A percentile compares a stretch with the other conserved stretches of the same genome.
Conservation (phyloP, 2,888 invertebrate genomes). For the Geophilus truncorum region DNA sequence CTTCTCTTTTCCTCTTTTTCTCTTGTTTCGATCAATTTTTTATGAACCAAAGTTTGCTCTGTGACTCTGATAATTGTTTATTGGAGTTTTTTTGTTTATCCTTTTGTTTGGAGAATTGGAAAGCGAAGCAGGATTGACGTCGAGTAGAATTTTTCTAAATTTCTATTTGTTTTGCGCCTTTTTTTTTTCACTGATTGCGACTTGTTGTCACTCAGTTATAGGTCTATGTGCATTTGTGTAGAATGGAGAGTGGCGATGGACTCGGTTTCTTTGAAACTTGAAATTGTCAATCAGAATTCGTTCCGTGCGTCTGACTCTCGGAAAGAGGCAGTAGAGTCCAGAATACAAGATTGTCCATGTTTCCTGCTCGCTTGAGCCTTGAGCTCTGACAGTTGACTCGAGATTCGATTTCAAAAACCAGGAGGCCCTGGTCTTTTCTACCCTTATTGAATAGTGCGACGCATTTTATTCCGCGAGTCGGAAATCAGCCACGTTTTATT, state of each 20-base stretch:
- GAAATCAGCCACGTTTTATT: background rate
- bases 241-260: background rate
- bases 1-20: background rate
- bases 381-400: background rate
- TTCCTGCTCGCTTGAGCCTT: constrained; percentile 25
- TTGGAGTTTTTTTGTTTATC: background rate
- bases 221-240: background rate
- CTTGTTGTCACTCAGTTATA: background rate
- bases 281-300: constrained; percentile 27
- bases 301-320: background rate
- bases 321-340: background rate
- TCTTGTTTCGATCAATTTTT: background rate
- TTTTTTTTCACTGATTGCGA: background rate
- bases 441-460: background rate
- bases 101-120: background rate
- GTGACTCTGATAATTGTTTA: background rate
- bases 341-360: constrained; percentile 17
- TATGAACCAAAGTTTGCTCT: background rate
- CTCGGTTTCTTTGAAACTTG: constrained; percentile 6
- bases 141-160: background rate
- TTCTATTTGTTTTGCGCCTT: background rate
- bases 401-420: constrained; percentile 1
- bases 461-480: background rate
- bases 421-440: background rate
- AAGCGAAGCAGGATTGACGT: background rate